A percentile compares a stretch with the other conserved stretches of the same genome.
Evolutionary conservation across 2,113 vertebrate species (phyloP).

Genomic region (Semnopithecus entellus): DNA sequence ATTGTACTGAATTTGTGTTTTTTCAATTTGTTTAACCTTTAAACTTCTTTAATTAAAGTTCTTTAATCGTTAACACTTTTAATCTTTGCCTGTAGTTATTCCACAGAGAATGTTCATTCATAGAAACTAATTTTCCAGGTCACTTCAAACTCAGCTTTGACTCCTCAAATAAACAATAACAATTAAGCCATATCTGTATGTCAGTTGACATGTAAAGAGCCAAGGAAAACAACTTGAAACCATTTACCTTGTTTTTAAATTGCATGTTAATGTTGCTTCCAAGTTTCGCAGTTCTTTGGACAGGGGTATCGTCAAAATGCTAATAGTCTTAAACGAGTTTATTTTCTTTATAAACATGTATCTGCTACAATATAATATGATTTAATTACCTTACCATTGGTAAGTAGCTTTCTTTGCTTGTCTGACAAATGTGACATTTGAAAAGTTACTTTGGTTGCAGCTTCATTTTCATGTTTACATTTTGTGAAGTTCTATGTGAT

Average conservation of each 20-base stretch:
- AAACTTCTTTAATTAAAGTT: background rate
- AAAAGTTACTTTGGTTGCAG: background rate
- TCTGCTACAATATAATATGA: background rate
- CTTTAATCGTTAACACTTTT: background rate
- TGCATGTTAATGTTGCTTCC: background rate
- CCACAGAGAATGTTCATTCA: background rate
- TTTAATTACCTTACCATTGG: background rate
- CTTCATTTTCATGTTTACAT: background rate
- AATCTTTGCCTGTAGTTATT: background rate
- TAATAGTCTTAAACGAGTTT: background rate
- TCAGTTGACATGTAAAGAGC: background rate
- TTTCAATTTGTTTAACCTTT: background rate
- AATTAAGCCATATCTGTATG: background rate
- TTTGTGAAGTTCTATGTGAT: background rate
- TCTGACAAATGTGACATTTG: background rate
- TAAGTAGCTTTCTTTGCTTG: slow-evolving; percentile 16
- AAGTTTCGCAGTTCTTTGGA: background rate
- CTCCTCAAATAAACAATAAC: background rate
- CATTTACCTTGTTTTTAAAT: background rate
- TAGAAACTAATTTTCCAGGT: background rate
- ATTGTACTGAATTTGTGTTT: background rate
- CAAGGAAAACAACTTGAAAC: background rate
- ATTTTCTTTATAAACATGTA: background rate
- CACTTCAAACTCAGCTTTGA: background rate
- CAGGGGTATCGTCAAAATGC: background rate